These are phyloP conservation scores for Conistra vaccinii DNA, from an alignment of 2,888 invertebrate genomes.

Conservation along the genomic window DNA sequence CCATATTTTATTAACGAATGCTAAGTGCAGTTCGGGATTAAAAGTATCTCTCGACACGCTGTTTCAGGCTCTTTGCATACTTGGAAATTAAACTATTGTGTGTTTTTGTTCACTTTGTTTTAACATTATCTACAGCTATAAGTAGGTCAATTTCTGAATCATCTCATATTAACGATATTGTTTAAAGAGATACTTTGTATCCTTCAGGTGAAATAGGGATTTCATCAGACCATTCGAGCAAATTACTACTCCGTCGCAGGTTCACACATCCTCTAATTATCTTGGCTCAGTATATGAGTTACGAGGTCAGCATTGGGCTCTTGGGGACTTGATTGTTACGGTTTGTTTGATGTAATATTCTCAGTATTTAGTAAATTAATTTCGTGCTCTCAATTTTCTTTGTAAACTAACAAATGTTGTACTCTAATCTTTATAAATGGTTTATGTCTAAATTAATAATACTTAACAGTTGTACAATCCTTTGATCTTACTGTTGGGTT, in stretches of 20 bases:
- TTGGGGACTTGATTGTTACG: conserved; percentile 33
- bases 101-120: background rate
- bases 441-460: conserved; percentile 13
- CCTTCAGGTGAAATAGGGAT: conserved; percentile 30
- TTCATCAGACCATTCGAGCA: conserved; percentile 37
- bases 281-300: conserved; percentile 52
- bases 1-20: conserved; percentile 42
- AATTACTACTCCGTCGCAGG: conserved; percentile 32
- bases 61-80: conserved; percentile 11
- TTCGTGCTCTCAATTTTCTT: conserved; percentile 20
- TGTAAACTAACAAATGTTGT: background rate
- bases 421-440: conserved; percentile 22
- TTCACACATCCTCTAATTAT: conserved; percentile 54
- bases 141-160: conserved; percentile 3
- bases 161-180: conserved; percentile 9
- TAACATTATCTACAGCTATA: background rate
- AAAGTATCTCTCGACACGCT: conserved; percentile 18
- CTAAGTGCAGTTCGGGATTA: conserved; percentile 30
- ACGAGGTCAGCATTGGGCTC: conserved; percentile 32
- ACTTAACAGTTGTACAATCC: background rate
- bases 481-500: conserved; percentile 25
- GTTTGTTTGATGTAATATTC: conserved; percentile 22
- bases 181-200: conserved; percentile 7
- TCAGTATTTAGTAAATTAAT: conserved; percentile 35
- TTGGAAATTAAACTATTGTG: conserved; percentile 7